Evolutionary conservation across 2,113 vertebrate genomes (phyloP), one percentile per base, ranked within the genome.

Genomic region (Sebastes fasciatus): DNA sequence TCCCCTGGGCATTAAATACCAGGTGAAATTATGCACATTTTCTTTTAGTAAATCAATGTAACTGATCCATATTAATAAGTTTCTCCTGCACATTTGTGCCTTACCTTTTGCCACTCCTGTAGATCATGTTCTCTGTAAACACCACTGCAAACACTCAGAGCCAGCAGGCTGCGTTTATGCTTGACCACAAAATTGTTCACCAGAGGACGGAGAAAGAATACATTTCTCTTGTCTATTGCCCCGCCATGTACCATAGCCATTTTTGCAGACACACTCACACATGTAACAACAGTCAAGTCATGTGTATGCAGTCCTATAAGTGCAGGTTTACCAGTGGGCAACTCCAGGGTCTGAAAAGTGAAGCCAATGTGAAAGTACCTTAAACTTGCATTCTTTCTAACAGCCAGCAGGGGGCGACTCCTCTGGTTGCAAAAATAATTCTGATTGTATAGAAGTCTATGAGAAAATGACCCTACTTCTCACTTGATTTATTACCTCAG

Each of bases 11-110:
- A 8, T 79, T 74, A 66, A 77, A 81, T 71, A 68, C 57, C 67
- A 64, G 4, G 12, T 54, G 57, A 63, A 76, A 49, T 67, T 46
- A 58, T 68, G 42, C 66, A 60, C n/a, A 23, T 84, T 73, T 60
- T 63, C 1, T 2, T 77, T 66, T 19, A 34, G n/a, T 46, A 67
- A 84, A 74, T 86, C 84, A 77, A 19, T 16, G 21, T 68, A 57
- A 69, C 60, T 34, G 62, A 89, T 77, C 71, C 5, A 73, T 73
- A 54, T 63, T 49, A 64, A 55, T 54, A 19, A 69, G 70, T 78
- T 69, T 46, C 19, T 62, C 4, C 19, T 85, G n/a, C 51, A 46
- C 21, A 42, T 64, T 43, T 74, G 52, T 61, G 40, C 62, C 42
- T 78, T n/a, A 26, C 19, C 26, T 61, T 34, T 43, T 46, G 11